Evolutionary conservation across 2,113 vertebrate species (phyloP).

Genomic region (Ivindomyrus marchei): DNA sequence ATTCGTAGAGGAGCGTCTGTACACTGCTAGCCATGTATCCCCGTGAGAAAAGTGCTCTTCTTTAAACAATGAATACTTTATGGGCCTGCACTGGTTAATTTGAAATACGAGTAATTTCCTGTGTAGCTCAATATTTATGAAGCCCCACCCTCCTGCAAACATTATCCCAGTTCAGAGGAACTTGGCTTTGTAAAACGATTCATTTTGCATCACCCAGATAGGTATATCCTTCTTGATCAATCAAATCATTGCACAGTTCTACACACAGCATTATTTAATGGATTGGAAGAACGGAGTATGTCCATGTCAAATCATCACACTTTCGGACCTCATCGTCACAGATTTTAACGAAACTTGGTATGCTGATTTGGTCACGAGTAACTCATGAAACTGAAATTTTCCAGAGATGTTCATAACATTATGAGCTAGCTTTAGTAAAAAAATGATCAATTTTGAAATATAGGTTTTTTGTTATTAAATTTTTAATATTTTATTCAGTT

Average conservation of each 20-base stretch:
- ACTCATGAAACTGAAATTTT: too few species aligned
- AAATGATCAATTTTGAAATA: too few species aligned
- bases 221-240: background rate
- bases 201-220: background rate
- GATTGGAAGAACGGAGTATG: background rate
- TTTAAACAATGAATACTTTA: background rate
- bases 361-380: too few species aligned
- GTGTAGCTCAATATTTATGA: background rate
- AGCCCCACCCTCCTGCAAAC: background rate
- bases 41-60: background rate
- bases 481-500: too few species aligned
- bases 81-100: background rate
- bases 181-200: background rate
- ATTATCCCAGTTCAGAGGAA: background rate
- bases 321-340: too few species aligned
- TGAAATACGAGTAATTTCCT: background rate
- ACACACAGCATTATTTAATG: background rate
- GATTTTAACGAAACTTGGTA: too few species aligned
- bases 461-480: too few species aligned
- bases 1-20: too few species aligned
- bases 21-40: background rate
- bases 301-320: background rate
- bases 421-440: too few species aligned
- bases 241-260: background rate
- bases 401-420: too few species aligned